A percentile compares a stretch with the other conserved stretches of the same genome.
phyloP scores from a whole-genome alignment of 2,888 invertebrate genomes.

The Helobdella robusta region DNA sequence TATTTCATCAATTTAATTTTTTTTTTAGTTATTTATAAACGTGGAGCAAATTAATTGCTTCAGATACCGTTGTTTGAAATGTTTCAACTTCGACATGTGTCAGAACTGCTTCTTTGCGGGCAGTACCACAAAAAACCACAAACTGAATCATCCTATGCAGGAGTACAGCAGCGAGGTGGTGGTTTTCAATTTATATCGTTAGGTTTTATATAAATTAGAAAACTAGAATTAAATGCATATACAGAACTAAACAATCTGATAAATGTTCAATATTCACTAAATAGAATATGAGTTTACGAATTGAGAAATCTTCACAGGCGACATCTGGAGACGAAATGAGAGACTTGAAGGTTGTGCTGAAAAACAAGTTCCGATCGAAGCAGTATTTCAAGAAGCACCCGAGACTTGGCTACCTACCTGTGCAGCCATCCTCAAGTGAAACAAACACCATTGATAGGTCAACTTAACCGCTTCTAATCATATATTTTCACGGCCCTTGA shows the following conservation, averaged over 20 bases:
- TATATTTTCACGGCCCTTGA: too few species aligned
- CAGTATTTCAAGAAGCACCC: constrained; percentile 92
- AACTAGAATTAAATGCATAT: not conserved
- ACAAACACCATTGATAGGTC: constrained; percentile 37
- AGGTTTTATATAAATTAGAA: not conserved
- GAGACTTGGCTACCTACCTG: constrained; percentile 84
- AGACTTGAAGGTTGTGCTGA: constrained; percentile 88
- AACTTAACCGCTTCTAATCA: too few species aligned
- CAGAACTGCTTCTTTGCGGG: constrained; percentile 62
- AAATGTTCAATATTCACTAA: too few species aligned
- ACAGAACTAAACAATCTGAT: too few species aligned
- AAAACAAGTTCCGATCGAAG: constrained; percentile 95
- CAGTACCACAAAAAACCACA: constrained; percentile 57
- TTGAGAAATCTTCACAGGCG: too few species aligned
- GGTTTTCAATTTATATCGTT: not conserved
- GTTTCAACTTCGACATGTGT: constrained; percentile 60
- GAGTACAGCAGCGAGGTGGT: constrained; percentile 55
- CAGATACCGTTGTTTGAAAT: constrained; percentile 60
- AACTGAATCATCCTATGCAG: constrained; percentile 59
- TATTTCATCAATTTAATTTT: too few species aligned
- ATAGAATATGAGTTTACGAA: too few species aligned
- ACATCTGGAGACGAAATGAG: constrained; percentile 95
- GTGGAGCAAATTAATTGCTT: constrained; percentile 34
- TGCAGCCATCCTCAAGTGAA: constrained; percentile 66
- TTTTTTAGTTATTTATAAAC: too few species aligned